Evolutionary conservation across 2,797 vertebrate species (phyloP).

Genomic region (Catharus ustulatus): DNA sequence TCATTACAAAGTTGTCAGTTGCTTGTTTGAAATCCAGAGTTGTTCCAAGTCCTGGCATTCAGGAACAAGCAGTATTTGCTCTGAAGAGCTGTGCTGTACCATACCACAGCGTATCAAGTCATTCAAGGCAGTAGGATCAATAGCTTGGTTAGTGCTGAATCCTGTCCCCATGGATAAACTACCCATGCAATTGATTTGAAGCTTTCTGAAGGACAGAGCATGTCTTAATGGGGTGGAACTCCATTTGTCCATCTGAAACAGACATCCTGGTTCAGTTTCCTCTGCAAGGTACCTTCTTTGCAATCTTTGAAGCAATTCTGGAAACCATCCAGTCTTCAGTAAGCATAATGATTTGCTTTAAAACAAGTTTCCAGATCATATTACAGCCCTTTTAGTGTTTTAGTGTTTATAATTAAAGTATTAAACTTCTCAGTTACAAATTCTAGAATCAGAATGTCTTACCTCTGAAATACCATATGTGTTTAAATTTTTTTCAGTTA

Average conservation of each 20-base stretch:
- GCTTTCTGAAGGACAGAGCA: not conserved
- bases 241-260: not conserved
- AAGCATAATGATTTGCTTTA: not conserved
- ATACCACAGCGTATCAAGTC: not conserved
- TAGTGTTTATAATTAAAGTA: not conserved
- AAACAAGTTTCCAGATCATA: not conserved
- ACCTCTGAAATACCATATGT: not conserved
- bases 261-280: not conserved
- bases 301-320: not conserved
- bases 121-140: not conserved
- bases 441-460: not conserved
- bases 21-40: not conserved
- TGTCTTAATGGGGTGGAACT: fast-evolving
- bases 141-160: not conserved
- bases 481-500: not conserved
- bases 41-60: not conserved
- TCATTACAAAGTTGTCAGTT: not conserved
- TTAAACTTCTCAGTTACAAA: not conserved
- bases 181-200: not conserved
- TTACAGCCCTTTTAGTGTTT: not conserved
- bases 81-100: not conserved
- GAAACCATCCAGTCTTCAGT: not conserved
- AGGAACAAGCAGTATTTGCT: not conserved
- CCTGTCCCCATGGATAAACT: not conserved
- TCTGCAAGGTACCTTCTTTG: not conserved